These are phyloP conservation scores for Sarcophaga carnaria DNA, from an alignment of 2,888 invertebrate species.

Conservation along the genomic window DNA sequence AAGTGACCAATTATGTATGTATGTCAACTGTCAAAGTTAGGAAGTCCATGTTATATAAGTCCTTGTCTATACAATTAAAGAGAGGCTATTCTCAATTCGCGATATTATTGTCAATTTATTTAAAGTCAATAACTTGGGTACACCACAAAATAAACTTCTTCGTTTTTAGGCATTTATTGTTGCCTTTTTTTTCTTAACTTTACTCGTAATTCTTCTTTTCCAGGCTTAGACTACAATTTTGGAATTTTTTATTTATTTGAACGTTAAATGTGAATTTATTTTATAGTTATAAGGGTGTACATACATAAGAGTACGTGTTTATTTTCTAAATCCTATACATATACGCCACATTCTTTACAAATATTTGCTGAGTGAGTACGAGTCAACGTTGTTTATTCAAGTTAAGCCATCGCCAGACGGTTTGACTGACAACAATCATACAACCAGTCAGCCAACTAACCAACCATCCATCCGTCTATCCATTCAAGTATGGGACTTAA, in stretches of 20 bases:
- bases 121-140: no score
- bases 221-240: no score
- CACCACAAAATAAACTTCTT: no score
- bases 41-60: no score
- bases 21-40: no score
- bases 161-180: no score
- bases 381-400: constrained; percentile 20
- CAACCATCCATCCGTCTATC: constrained; percentile 30
- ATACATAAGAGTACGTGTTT: background rate
- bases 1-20: no score
- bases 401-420: constrained; percentile 38
- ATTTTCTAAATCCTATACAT: background rate
- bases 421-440: constrained; percentile 16
- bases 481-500: constrained; percentile 70
- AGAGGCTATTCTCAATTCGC: no score
- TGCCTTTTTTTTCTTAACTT: no score
- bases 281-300: background rate
- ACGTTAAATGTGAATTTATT: background rate
- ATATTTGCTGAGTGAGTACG: constrained; percentile 8
- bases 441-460: background rate
- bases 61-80: no score
- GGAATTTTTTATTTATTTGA: background rate
- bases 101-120: no score
- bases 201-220: no score
- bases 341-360: background rate